Conservation (phyloP, 2,113 vertebrate genomes). For the Nipponia nippon region DNA sequence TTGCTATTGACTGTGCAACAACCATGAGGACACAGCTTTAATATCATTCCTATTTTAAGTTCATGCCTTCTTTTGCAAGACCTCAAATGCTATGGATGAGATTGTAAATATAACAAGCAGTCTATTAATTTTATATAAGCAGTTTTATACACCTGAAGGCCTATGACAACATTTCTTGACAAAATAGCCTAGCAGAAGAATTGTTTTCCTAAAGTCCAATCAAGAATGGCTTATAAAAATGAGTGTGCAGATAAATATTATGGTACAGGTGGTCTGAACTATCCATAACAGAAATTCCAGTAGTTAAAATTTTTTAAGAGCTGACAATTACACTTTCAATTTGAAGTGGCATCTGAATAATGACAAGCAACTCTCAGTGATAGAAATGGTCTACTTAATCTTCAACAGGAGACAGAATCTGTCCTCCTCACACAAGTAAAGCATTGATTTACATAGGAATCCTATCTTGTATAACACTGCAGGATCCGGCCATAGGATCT, state of each 20-base stretch:
- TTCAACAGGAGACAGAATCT: background rate
- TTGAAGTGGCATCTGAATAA: background rate
- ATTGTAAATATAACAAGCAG: constrained; percentile 68
- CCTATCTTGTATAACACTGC: background rate
- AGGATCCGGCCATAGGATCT: background rate
- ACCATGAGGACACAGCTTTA: background rate
- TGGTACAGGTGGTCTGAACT: background rate
- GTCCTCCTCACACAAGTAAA: background rate
- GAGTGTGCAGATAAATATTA: background rate
- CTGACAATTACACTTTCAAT: background rate
- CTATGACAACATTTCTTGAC: constrained; percentile 56
- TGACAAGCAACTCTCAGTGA: background rate
- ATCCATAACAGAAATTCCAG: background rate
- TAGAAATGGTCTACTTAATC: background rate
- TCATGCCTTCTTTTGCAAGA: constrained; percentile 37
- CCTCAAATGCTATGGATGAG: constrained; percentile 13
- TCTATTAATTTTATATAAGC: constrained; percentile 71
- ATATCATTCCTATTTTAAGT: constrained; percentile 47
- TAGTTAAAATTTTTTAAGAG: background rate
- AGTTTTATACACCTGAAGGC: constrained; percentile 60
- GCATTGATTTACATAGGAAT: background rate
- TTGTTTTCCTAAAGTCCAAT: constrained; percentile 48
- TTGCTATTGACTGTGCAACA: constrained; percentile 42
- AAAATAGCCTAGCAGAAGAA: constrained; percentile 48
- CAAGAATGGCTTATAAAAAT: constrained; percentile 18